A percentile compares a stretch with the other conserved stretches of the same genome.
These are phyloP conservation scores for Chloromyia formosa DNA, from an alignment of 2,888 invertebrate genomes.

Conservation along the genomic window DNA sequence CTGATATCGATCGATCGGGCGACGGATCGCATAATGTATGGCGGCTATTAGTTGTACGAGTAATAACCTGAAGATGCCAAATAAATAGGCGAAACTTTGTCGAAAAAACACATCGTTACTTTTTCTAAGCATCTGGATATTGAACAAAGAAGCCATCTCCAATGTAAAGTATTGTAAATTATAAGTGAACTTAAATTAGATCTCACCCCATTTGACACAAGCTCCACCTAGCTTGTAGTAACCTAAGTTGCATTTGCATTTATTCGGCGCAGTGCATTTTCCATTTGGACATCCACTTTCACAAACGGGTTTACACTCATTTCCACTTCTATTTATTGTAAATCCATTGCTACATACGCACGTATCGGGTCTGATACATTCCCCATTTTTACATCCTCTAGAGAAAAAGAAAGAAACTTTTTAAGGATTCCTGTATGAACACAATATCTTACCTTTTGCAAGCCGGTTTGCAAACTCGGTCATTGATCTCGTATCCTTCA, in stretches of 20 bases:
- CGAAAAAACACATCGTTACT: no score
- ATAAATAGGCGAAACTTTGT: no score
- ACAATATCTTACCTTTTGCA: conserved; percentile 33
- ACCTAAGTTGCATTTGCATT: conserved; percentile 69
- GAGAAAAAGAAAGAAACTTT: conserved; percentile 7
- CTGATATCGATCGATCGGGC: no score
- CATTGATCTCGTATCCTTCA: conserved; percentile 57
- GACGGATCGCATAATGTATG: no score
- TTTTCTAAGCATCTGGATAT: no score
- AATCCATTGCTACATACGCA: conserved; percentile 65
- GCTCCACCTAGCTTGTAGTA: conserved; percentile 62
- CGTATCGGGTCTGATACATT: conserved; percentile 63
- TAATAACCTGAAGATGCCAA: no score
- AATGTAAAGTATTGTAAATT: no score
- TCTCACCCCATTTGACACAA: conserved; percentile 55
- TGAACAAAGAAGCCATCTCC: no score
- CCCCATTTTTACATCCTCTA: conserved; percentile 53
- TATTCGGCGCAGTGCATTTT: conserved; percentile 68
- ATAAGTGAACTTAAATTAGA: neutral
- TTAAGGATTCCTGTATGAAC: neutral
- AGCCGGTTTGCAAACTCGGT: conserved; percentile 39
- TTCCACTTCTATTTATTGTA: conserved; percentile 56
- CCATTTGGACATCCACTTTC: conserved; percentile 65
- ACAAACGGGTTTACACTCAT: conserved; percentile 57
- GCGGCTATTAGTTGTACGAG: no score